A percentile compares a stretch with the other conserved stretches of the same genome.
These are phyloP conservation scores for Macheiramphus alcinus DNA, from an alignment of 2,113 vertebrate genomes.

Conservation along the genomic window DNA sequence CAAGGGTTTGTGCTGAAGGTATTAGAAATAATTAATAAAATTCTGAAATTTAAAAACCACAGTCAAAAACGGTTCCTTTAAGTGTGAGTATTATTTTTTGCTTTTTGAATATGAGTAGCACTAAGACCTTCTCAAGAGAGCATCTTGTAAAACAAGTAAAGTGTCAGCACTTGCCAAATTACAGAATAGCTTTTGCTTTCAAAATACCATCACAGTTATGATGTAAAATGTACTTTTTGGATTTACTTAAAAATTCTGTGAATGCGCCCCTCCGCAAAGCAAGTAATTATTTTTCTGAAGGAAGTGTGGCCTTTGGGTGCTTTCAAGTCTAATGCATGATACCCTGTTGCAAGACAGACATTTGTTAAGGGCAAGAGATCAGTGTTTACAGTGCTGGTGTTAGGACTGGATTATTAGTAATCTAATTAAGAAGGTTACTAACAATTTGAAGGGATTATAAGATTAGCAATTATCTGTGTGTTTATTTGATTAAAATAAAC, in stretches of 20 bases:
- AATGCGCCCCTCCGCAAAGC: not conserved
- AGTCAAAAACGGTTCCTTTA: not conserved
- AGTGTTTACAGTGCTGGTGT: not conserved
- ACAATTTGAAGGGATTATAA: constrained; percentile 44
- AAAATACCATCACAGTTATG: constrained; percentile 65
- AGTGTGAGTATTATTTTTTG: not conserved
- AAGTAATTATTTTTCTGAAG: not conserved
- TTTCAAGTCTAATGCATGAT: not conserved
- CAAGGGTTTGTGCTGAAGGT: not conserved
- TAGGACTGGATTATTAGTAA: constrained; percentile 44
- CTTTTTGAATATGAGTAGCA: not conserved
- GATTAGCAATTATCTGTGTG: constrained; percentile 46
- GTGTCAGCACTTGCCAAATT: constrained; percentile 54
- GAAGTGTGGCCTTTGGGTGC: not conserved
- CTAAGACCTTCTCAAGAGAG: constrained; percentile 43
- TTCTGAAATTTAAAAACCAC: not conserved
- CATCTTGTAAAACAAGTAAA: constrained; percentile 62
- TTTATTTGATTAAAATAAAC: constrained; percentile 51
- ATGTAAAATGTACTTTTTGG: constrained; percentile 44
- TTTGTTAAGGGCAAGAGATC: not conserved
- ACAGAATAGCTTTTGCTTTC: constrained; percentile 69
- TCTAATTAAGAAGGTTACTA: constrained; percentile 50
- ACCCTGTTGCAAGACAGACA: not conserved
- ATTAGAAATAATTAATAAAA: not conserved
- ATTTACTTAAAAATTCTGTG: constrained; percentile 36